phyloP scores from a whole-genome alignment of 2,797 vertebrate genomes.

The Pteropus rufus region DNA sequence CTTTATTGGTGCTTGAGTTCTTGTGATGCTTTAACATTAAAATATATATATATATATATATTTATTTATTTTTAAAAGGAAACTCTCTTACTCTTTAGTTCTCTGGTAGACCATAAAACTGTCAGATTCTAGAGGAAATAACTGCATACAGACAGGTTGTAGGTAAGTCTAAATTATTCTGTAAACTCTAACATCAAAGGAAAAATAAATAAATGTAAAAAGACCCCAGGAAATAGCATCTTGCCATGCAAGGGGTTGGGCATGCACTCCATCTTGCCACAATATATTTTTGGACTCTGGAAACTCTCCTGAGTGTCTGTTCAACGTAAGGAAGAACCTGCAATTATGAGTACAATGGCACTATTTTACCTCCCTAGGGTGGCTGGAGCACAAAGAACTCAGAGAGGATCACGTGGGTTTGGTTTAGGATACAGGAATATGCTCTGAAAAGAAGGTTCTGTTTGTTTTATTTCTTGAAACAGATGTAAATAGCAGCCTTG shows the following conservation, averaged over 20 bases:
- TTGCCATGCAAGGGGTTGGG: slow-evolving; percentile 16
- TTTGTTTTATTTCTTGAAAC: not conserved
- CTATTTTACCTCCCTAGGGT: slow-evolving; percentile 75
- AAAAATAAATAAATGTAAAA: not conserved
- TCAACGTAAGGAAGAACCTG: slow-evolving; percentile 74
- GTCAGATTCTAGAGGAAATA: not conserved
- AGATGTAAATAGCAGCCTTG: not conserved
- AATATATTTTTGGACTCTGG: slow-evolving; percentile 73
- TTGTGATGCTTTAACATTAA: not conserved
- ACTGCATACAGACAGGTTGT: not conserved
- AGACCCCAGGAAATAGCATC: slow-evolving; percentile 50
- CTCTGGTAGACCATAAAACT: not conserved
- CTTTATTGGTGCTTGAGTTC: not conserved
- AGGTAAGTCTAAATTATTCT: slow-evolving; percentile 11
- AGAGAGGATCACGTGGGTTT: slow-evolving; percentile 36
- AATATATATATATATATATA: not conserved
- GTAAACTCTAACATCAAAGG: slow-evolving; percentile 42
- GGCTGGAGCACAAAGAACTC: slow-evolving; percentile 59
- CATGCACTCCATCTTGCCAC: not conserved
- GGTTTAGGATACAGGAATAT: not conserved
- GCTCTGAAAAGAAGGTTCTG: not conserved
- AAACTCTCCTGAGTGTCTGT: slow-evolving; percentile 69
- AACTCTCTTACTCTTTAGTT: not conserved
- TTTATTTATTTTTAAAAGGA: not conserved
- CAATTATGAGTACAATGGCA: slow-evolving; percentile 70